Evolutionary conservation across 1,140 invertebrate species (phyloP).

Genomic region (Euwallacea similis): DNA sequence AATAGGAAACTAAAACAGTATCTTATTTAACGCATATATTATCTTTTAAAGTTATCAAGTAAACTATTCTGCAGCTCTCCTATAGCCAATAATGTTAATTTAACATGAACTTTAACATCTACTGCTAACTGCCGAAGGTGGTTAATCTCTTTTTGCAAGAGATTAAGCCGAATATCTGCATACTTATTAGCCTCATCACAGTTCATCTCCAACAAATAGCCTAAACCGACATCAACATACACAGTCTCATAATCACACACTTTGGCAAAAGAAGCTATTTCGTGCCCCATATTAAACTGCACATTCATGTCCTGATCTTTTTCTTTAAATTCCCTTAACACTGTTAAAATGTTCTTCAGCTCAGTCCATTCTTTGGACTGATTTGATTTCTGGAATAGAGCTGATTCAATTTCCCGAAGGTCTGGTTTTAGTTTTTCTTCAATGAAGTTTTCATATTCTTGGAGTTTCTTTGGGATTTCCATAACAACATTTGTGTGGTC

Average conservation of each 20-base stretch:
- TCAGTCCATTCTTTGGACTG: constrained; percentile 50
- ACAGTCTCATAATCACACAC: constrained; percentile 44
- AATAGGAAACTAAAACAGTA: too few relatives aligned
- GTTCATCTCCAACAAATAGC: constrained; percentile 49
- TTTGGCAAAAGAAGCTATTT: constrained; percentile 41
- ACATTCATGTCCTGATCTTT: constrained; percentile 46
- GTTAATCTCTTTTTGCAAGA: constrained; percentile 49
- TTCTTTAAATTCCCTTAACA: constrained; percentile 43
- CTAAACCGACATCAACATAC: constrained; percentile 48
- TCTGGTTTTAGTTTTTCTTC: constrained; percentile 50
- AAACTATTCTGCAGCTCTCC: constrained; percentile 45
- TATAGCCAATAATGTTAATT: constrained; percentile 50
- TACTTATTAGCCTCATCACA: constrained; percentile 50
- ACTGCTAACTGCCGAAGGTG: constrained; percentile 50
- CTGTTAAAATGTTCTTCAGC: constrained; percentile 42
- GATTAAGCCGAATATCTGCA: constrained; percentile 48
- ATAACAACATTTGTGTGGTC: neutral
- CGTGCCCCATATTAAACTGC: constrained; percentile 41
- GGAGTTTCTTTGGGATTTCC: constrained; percentile 46
- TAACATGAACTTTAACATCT: constrained; percentile 52
- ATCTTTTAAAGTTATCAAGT: too few relatives aligned
- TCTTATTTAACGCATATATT: too few relatives aligned
- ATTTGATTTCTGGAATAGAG: constrained; percentile 38
- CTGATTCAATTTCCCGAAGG: constrained; percentile 44
- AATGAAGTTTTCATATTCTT: constrained; percentile 49